These are phyloP conservation scores for Galaxea fascicularis DNA, from an alignment of 92 coral and sea anemone species.

Conservation along the genomic window DNA sequence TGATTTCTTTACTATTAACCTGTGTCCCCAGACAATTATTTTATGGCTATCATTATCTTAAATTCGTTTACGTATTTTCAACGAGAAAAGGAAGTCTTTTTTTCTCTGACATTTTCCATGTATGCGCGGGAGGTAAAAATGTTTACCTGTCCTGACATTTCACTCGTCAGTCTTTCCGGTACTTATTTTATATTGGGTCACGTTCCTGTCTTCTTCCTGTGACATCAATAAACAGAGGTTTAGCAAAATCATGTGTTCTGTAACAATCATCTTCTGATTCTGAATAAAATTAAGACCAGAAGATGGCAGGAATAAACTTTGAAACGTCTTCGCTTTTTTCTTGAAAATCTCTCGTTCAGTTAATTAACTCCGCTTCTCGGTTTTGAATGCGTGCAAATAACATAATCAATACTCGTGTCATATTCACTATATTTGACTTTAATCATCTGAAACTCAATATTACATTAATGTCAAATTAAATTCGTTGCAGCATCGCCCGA, in stretches of 20 bases:
- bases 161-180: neutral
- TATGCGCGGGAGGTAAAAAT: neutral
- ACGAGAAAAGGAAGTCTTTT: neutral
- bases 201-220: neutral
- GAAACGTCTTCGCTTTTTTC: too few relatives aligned
- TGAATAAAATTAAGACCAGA: neutral
- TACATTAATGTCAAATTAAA: neutral
- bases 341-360: neutral
- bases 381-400: neutral
- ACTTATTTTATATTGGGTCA: neutral
- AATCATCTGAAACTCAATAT: neutral
- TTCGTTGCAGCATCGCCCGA: neutral
- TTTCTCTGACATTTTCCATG: neutral
- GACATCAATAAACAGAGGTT: neutral
- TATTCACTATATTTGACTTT: neutral
- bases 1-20: too few relatives aligned
- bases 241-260: neutral
- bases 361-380: neutral
- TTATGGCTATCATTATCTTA: too few relatives aligned
- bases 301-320: neutral
- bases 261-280: neutral
- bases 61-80: too few relatives aligned
- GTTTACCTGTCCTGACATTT: neutral
- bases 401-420: neutral
- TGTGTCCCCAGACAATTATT: too few relatives aligned